A percentile compares a stretch with the other conserved stretches of the same genome.
Evolutionary conservation across 53 echinoderm and acorn worm species (phyloP).

Genomic region (Mesocentrotus franciscanus): DNA sequence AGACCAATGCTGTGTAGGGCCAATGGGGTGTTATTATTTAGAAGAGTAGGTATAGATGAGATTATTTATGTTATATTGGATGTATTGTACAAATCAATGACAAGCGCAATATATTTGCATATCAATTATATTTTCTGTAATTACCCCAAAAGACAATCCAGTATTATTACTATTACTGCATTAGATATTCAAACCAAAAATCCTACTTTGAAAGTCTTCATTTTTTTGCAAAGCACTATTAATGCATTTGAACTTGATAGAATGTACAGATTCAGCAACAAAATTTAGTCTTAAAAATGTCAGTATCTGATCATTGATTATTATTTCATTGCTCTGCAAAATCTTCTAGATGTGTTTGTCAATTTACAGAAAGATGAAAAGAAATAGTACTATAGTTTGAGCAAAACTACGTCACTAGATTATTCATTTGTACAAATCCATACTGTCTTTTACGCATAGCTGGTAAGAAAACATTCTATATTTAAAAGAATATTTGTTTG

Average conservation of each 20-base stretch:
- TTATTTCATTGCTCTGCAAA: neutral
- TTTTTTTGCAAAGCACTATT: neutral
- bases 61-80: neutral
- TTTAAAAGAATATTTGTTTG: no score
- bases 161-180: neutral
- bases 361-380: no score
- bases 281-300: neutral
- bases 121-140: neutral
- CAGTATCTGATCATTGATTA: neutral
- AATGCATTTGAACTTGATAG: neutral
- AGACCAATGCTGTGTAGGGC: neutral
- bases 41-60: neutral
- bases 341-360: no score
- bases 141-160: neutral
- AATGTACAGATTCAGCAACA: neutral
- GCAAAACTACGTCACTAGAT: no score
- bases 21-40: neutral
- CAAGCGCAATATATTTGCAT: neutral
- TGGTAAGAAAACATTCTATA: no score
- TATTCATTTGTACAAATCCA: no score
- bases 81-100: neutral
- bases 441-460: no score
- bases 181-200: no score
- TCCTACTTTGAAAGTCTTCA: neutral
- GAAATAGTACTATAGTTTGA: neutral